Base-by-base conservation (phyloP, 1,140 invertebrate genomes). In the Vanessa tameamea region DNA sequence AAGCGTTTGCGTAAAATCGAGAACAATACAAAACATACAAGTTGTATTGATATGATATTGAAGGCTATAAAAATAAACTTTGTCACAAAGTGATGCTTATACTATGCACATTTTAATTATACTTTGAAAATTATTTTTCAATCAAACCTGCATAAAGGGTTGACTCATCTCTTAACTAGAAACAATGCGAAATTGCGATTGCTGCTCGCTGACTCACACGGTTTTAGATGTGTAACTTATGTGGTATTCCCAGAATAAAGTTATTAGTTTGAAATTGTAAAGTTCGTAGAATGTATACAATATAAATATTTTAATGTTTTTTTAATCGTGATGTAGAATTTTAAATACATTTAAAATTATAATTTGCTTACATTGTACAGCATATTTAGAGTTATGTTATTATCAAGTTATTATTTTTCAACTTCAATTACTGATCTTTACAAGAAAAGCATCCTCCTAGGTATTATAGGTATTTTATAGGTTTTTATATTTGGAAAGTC, bases 181-280 rank as follows among this genome's bases (percentile, higher is more conserved):
- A 61, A 61, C 57, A 61, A 61, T 26, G 55, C 55, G n/a, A 51
- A 51, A 26, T n/a, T 14, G 31, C 14, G 26, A 61, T 61, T 37
- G 53, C 53, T 23, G 57, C 43, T 61, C 20, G 55, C 57, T 61
- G 57, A 61, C 57, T 61, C 57, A 61, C 26, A 61, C 5, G 15
- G 57, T 26, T 15, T 61, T 61, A 61, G 57, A 61, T 61, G 57
- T 61, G 57, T 61, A 61, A 61, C 26, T 37, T 43, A 61, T 61
- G 26, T 37, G 57, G 26, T 61, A 61, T 61, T 61, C 57, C 57
- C 57, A n/a, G 57, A 61, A 61, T 61, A 61, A 61, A 15, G 26
- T 57, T 37, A 61, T 61, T 61, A 61, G 57, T 23, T 37, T 16
- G 14, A 37, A 26, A 61, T 61, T 61, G 7, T 16, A 61, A 57